Evolutionary conservation across 2,797 vertebrate species (phyloP), one percentile per base, ranked within the genome.

Genomic region (Ambastaia sidthimunki): DNA sequence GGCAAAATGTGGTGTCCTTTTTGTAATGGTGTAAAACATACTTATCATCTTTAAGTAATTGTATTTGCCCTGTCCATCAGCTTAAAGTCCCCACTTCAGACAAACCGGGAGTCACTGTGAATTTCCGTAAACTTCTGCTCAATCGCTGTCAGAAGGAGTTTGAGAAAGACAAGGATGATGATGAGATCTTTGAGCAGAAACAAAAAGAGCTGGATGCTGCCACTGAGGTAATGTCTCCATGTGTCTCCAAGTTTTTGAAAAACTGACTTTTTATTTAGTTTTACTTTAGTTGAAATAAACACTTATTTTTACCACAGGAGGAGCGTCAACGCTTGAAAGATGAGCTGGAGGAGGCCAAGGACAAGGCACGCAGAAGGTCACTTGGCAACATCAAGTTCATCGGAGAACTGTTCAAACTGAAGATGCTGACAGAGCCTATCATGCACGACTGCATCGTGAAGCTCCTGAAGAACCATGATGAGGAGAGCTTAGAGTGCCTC

Each of bases 121-220:
- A 98, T 92, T 99, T 99, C 91, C 95, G 97, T 80, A 99, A 99
- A 89, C 88, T 99, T 83, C 94, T 99, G 85, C 93, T 99, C 76
- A 99, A 99, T 91, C 95, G 98, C 83, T 99, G 98, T 91, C 98
- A 99, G 94, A 99, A 99, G 76, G 98, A 99, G 88, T 99, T 99
- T 93, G 98, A 99, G 88, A 99, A 98, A 88, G 98, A 99, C 90
- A 97, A 99, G 86, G 98, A 98, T 0, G 97, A 99, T 0, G 97
- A 98, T 0, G 96, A 95, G 86, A 95, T 98, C 84, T 98, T 99
- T 88, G 97, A 99, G 91, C 96, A 94, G 88, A 97, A 98, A 80
- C 98, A 99, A 75, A 98, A 98, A 70, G 98, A 98, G 88, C 87
- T 99, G 91, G 98, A 99, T 0, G 95, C 96, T 73, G 90, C 97